Conservation (phyloP, 2,113 vertebrate genomes). For the Coturnix japonica region DNA sequence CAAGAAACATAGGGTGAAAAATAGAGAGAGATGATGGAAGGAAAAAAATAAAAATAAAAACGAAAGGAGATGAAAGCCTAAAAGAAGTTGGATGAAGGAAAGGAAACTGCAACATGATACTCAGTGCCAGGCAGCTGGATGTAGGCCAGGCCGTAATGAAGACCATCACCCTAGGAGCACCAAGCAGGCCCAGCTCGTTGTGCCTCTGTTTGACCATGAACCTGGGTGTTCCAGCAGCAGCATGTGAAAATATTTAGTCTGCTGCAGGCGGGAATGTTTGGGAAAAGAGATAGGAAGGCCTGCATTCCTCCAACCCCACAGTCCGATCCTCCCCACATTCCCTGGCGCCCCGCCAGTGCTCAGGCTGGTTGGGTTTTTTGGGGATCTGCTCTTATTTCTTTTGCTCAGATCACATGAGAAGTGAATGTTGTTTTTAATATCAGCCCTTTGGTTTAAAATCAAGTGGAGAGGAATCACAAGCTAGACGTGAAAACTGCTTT, state of each 20-base stretch:
- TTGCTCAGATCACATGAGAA: accelerated
- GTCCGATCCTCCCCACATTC: constrained; percentile 32
- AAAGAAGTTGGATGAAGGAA: neutral
- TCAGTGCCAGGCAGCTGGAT: neutral
- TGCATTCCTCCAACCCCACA: constrained; percentile 30
- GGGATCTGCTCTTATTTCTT: neutral
- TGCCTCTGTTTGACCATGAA: neutral
- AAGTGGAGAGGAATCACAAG: neutral
- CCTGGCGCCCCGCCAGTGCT: neutral
- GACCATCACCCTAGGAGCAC: neutral
- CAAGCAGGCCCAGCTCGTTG: neutral
- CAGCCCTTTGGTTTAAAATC: neutral
- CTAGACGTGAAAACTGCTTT: neutral
- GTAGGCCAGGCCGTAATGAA: neutral
- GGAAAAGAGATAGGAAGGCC: constrained; percentile 51
- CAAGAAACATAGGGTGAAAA: neutral
- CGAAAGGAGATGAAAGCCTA: neutral
- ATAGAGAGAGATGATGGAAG: neutral
- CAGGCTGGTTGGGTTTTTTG: neutral
- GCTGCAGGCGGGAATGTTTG: constrained; percentile 53
- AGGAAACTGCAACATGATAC: neutral
- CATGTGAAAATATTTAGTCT: constrained; percentile 65
- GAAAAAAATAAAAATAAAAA: accelerated
- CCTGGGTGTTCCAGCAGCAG: constrained; percentile 39
- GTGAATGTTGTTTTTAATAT: neutral